Evolutionary conservation across 2,797 vertebrate species (phyloP).

Genomic region (Siniperca obscura): DNA sequence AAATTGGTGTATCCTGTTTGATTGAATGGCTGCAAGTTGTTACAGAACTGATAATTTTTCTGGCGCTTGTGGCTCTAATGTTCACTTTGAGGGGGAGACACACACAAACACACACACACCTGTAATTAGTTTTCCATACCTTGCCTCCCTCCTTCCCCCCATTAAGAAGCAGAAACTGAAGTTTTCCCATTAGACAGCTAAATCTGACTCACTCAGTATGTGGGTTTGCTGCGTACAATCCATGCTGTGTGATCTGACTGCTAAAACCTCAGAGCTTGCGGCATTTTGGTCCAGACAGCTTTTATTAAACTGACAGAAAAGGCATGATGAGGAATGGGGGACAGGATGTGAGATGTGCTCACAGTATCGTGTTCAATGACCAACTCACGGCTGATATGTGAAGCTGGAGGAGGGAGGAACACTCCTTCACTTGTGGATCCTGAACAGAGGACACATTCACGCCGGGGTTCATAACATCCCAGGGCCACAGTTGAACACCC

Average conservation of each 20-base stretch:
- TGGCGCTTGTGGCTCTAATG: background rate
- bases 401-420: slow-evolving; percentile 53
- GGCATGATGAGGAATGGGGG: slow-evolving; percentile 36
- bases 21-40: slow-evolving; percentile 6
- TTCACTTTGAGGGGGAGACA: slow-evolving; percentile 13
- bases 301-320: slow-evolving; percentile 65
- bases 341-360: slow-evolving; percentile 17
- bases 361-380: slow-evolving; percentile 44
- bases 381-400: slow-evolving; percentile 44
- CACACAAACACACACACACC: slow-evolving; percentile 7
- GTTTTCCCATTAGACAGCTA: slow-evolving; percentile 68
- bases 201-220: slow-evolving; percentile 67
- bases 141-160: slow-evolving; percentile 31
- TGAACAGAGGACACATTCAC: slow-evolving; percentile 79
- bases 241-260: slow-evolving; percentile 66
- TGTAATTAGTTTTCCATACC: slow-evolving; percentile 67
- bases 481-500: slow-evolving; percentile 50
- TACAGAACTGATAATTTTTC: slow-evolving; percentile 23
- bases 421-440: slow-evolving; percentile 66
- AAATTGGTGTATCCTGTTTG: slow-evolving; percentile 14
- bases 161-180: slow-evolving; percentile 55
- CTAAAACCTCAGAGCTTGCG: slow-evolving; percentile 56
- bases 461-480: slow-evolving; percentile 57
- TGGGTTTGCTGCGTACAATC: slow-evolving; percentile 51
- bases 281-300: slow-evolving; percentile 49